A percentile compares a stretch with the other conserved stretches of the same genome.
Evolutionary conservation across 2,113 vertebrate species (phyloP).

Genomic region (Phylloscopus trochiloides): DNA sequence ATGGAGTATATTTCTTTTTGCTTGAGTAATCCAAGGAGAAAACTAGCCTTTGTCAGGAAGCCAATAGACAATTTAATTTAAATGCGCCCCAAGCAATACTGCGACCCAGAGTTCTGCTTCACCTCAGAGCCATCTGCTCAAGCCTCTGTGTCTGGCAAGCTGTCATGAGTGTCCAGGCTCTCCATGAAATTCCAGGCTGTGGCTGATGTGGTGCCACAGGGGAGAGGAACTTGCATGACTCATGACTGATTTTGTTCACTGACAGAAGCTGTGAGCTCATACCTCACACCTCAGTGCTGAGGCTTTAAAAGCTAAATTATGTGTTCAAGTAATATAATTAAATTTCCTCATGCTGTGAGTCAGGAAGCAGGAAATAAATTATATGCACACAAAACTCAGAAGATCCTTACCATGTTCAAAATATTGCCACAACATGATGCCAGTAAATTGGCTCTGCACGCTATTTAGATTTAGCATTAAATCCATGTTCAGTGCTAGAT

Average conservation of each 20-base stretch:
- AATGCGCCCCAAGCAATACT: neutral
- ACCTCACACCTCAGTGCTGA: neutral
- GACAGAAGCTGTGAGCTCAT: neutral
- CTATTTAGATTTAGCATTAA: neutral
- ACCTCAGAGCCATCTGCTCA: neutral
- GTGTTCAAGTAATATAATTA: neutral
- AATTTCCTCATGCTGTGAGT: neutral
- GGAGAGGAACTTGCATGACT: neutral
- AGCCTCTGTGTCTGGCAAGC: neutral
- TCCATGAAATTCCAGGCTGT: neutral
- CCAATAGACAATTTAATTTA: neutral
- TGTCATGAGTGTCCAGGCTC: neutral
- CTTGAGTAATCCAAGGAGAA: neutral
- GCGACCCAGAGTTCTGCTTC: neutral
- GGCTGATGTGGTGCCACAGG: neutral
- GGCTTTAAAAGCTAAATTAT: neutral
- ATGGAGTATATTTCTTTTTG: neutral
- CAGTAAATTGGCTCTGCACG: neutral
- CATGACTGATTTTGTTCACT: neutral
- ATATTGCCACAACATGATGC: neutral
- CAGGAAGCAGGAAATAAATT: neutral
- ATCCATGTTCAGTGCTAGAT: neutral
- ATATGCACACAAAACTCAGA: neutral
- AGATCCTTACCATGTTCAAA: neutral
- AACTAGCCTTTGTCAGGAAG: neutral